Evolutionary conservation across 2,888 invertebrate genomes (phyloP).

Genomic region (Druceiella hillmani): DNA sequence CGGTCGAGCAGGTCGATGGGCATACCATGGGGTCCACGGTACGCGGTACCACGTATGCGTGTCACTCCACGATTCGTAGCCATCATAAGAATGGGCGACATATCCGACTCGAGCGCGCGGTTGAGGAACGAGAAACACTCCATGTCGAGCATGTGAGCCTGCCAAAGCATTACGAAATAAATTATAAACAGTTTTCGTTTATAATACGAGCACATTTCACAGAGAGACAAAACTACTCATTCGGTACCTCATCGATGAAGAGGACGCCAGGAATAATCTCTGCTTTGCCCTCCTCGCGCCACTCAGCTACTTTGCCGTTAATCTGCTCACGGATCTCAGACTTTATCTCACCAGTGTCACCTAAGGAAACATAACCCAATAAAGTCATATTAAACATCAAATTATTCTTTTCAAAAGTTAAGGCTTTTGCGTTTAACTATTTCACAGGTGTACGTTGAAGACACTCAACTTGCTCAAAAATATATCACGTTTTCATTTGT

Average conservation of each 20-base stretch:
- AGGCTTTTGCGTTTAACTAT: too few relatives aligned
- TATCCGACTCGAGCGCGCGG: conserved; percentile 93
- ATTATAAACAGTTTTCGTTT: too few relatives aligned
- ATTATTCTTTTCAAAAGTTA: too few relatives aligned
- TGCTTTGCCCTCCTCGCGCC: conserved; percentile 99
- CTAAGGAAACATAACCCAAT: too few relatives aligned
- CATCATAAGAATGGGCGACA: conserved; percentile 97
- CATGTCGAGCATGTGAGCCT: conserved; percentile 98
- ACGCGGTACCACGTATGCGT: conserved; percentile 89
- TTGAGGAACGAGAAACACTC: conserved; percentile 99
- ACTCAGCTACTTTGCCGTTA: conserved; percentile 94
- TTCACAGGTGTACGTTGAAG: too few relatives aligned
- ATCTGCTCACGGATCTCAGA: conserved; percentile 97
- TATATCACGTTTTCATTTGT: too few relatives aligned
- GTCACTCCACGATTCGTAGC: conserved; percentile 97
- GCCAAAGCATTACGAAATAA: too few relatives aligned
- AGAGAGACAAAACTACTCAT: too few relatives aligned
- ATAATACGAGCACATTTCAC: too few relatives aligned
- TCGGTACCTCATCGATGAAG: conserved; percentile 94
- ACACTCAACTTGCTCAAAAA: too few relatives aligned
- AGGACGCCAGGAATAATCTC: conserved; percentile 97
- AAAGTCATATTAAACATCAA: too few relatives aligned
- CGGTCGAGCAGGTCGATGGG: conserved; percentile 94
- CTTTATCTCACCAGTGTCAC: conserved; percentile 99
- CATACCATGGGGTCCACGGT: conserved; percentile 94